These are phyloP conservation scores for Callorhinus ursinus DNA, from an alignment of 2,113 vertebrate genomes.

Conservation along the genomic window DNA sequence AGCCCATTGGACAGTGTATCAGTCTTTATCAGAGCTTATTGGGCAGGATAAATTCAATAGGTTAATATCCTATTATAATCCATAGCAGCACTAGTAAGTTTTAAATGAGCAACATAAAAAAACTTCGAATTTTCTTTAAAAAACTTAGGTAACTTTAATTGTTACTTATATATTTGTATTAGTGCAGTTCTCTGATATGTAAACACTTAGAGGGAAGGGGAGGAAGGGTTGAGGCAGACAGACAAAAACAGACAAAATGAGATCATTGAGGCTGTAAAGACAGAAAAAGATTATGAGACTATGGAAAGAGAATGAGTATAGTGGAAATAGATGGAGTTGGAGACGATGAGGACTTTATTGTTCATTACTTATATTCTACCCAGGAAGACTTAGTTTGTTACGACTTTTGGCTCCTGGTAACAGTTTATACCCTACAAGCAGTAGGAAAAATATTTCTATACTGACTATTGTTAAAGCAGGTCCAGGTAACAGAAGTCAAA, in stretches of 20 bases:
- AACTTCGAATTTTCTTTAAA: not conserved
- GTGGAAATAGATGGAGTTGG: not conserved
- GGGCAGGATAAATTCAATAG: not conserved
- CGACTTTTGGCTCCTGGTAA: not conserved
- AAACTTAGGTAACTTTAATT: not conserved
- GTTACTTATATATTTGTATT: not conserved
- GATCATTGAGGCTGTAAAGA: not conserved
- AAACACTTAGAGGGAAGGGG: not conserved
- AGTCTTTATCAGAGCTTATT: not conserved
- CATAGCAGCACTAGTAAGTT: not conserved
- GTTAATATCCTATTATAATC: not conserved
- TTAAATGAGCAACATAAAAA: not conserved
- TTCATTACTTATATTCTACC: not conserved
- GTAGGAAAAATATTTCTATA: slow-evolving; percentile 1
- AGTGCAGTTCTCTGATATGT: not conserved
- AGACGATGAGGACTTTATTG: not conserved
- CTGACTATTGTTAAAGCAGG: not conserved
- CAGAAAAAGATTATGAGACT: not conserved
- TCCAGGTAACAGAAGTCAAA: slow-evolving; percentile 23
- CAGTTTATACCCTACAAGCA: not conserved
- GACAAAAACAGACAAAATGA: not conserved
- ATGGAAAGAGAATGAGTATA: not conserved
- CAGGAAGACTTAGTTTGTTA: not conserved
- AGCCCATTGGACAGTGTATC: not conserved
- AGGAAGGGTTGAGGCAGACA: not conserved